Evolutionary conservation across 2,113 vertebrate species (phyloP).

Genomic region (Tiliqua scincoides): DNA sequence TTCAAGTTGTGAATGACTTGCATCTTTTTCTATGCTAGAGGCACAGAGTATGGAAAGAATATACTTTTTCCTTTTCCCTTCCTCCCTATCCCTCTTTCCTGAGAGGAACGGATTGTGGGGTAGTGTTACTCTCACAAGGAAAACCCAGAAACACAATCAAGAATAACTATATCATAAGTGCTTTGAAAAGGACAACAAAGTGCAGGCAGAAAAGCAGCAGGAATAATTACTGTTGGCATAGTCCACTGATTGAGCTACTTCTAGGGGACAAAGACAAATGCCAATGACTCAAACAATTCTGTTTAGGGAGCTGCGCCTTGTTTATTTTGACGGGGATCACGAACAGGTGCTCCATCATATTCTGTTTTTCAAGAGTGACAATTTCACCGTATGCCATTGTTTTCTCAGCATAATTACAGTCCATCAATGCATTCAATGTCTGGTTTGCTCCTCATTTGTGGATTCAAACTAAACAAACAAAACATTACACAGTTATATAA

Average conservation of each 20-base stretch:
- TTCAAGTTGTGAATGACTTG: neutral
- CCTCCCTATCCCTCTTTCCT: too few relatives aligned
- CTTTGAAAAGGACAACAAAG: neutral
- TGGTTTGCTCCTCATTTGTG: constrained; percentile 16
- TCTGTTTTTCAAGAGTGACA: constrained; percentile 13
- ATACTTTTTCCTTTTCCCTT: too few relatives aligned
- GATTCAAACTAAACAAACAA: constrained; percentile 34
- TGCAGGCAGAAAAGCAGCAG: neutral
- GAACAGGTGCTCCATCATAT: constrained; percentile 38
- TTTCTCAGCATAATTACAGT: constrained; percentile 42
- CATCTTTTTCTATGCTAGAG: too few relatives aligned
- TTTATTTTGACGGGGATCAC: neutral
- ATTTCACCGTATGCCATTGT: constrained; percentile 42
- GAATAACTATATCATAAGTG: accelerated
- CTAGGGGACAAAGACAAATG: neutral
- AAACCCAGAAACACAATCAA: neutral
- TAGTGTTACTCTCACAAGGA: too few relatives aligned
- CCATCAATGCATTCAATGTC: constrained; percentile 34
- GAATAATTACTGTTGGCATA: neutral
- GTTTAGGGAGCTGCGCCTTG: constrained; percentile 23
- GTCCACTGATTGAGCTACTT: neutral
- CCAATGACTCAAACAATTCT: neutral
- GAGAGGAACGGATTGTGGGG: too few relatives aligned
- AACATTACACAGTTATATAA: neutral
- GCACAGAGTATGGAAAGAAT: too few relatives aligned